A percentile compares a stretch with the other conserved stretches of the same genome.
Evolutionary conservation across 2,888 invertebrate species (phyloP).

Genomic region (Cryptophagus acutangulus): DNA sequence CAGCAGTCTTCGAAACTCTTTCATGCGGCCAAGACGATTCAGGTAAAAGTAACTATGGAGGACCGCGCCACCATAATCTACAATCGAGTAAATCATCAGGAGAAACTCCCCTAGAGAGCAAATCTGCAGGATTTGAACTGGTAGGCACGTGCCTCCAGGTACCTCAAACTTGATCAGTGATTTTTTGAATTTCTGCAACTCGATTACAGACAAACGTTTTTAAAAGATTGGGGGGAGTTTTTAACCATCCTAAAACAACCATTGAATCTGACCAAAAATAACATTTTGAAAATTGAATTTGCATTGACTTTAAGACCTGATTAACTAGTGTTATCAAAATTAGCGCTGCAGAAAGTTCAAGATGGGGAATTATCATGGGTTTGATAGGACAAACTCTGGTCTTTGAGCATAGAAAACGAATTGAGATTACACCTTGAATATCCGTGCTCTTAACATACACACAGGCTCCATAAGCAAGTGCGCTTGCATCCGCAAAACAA

Average conservation of each 20-base stretch:
- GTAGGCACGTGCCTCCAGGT: constrained; percentile 5
- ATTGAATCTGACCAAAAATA: constrained; percentile 6
- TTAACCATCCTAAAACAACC: constrained; percentile 8
- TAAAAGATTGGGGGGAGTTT: constrained; percentile 3
- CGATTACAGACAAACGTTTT: constrained; percentile 8
- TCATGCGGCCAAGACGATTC: not conserved
- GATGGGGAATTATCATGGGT: too few relatives aligned
- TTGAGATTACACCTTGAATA: too few relatives aligned
- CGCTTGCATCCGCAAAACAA: too few relatives aligned
- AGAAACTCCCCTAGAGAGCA: constrained; percentile 3
- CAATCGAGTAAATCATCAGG: not conserved
- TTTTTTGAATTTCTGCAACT: constrained; percentile 9
- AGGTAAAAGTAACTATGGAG: not conserved
- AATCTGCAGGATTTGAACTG: constrained; percentile 6
- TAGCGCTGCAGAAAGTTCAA: too few relatives aligned
- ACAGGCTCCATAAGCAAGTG: too few relatives aligned
- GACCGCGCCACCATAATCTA: constrained; percentile 1
- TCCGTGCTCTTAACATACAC: too few relatives aligned
- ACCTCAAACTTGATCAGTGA: not conserved
- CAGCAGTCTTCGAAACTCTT: not conserved
- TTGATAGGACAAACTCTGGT: too few relatives aligned
- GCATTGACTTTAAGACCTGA: constrained; percentile 4
- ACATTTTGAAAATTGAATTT: constrained; percentile 1
- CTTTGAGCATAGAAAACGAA: too few relatives aligned
- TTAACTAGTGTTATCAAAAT: constrained; percentile 5